Percentiles rank a stretch among this genome's conserved stretches.
These are phyloP conservation scores for Liolophura sinensis DNA, from an alignment of 1,140 invertebrate genomes.

Conservation along the genomic window DNA sequence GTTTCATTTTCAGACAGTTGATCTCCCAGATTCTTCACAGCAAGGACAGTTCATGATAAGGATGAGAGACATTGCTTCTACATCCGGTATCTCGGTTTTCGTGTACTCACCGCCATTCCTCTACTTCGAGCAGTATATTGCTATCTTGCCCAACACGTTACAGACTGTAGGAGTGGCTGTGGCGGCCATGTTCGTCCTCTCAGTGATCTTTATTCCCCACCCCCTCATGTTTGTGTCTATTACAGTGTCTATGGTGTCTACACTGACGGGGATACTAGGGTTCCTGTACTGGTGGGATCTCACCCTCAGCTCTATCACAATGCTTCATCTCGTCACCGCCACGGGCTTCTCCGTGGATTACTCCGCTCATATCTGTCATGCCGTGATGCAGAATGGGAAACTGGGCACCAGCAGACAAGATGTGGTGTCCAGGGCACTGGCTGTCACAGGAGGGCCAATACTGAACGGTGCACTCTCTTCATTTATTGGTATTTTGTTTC, in stretches of 20 bases:
- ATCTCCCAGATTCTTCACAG: slow-evolving; percentile 25
- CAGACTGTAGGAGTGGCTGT: slow-evolving; percentile 92
- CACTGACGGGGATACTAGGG: slow-evolving; percentile 91
- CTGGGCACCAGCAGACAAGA: slow-evolving; percentile 59
- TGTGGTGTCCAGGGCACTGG: slow-evolving; percentile 82
- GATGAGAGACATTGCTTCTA: slow-evolving; percentile 33
- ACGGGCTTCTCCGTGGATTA: slow-evolving; percentile 98
- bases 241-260: slow-evolving; percentile 92
- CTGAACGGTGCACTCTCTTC: slow-evolving; percentile 93
- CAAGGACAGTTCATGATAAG: slow-evolving; percentile 40
- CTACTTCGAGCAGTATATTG: slow-evolving; percentile 75
- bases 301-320: slow-evolving; percentile 94
- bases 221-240: slow-evolving; percentile 92
- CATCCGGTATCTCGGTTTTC: slow-evolving; percentile 29
- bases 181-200: slow-evolving; percentile 92
- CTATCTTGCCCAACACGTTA: slow-evolving; percentile 88
- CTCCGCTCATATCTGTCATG: slow-evolving; percentile 95
- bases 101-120: slow-evolving; percentile 43
- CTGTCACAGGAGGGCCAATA: slow-evolving; percentile 89
- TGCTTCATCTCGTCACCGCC: slow-evolving; percentile 99
- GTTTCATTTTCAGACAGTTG: slow-evolving; percentile 31
- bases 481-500: slow-evolving; percentile 84
- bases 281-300: slow-evolving; percentile 96
- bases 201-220: slow-evolving; percentile 94
- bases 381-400: slow-evolving; percentile 91